Evolutionary conservation across 2,113 vertebrate genomes (phyloP).

Genomic region (Pagrus major): DNA sequence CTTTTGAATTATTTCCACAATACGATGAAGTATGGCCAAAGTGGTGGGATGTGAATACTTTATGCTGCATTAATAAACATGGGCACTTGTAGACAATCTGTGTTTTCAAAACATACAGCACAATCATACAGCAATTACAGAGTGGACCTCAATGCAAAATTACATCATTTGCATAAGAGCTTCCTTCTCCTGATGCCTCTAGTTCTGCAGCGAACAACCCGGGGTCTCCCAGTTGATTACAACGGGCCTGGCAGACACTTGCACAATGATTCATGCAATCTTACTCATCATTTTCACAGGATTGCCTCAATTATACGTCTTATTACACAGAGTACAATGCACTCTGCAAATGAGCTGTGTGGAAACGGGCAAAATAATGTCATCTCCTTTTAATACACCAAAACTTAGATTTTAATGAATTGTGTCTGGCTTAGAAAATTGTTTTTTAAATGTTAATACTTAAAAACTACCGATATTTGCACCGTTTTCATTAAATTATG

Average conservation of each 20-base stretch:
- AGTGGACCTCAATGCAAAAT: constrained; percentile 20
- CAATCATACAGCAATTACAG: constrained; percentile 45
- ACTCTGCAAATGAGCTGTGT: constrained; percentile 19
- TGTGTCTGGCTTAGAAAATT: neutral
- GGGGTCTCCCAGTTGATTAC: constrained; percentile 56
- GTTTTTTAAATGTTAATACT: neutral
- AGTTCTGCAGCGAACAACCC: constrained; percentile 26
- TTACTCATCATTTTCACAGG: constrained; percentile 55
- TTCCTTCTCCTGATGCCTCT: constrained; percentile 10
- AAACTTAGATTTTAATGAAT: neutral
- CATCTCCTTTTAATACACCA: neutral
- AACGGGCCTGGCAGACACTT: constrained; percentile 11
- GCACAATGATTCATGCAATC: constrained; percentile 53
- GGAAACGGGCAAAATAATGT: constrained; percentile 15
- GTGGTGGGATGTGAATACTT: neutral
- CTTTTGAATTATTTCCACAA: neutral
- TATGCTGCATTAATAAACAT: constrained; percentile 28
- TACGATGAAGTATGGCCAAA: accelerated
- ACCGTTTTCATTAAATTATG: neutral
- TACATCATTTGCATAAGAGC: constrained; percentile 46
- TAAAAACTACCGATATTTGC: neutral
- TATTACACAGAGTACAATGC: constrained; percentile 28
- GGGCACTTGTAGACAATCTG: neutral
- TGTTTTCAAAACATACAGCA: constrained; percentile 7
- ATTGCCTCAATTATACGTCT: constrained; percentile 51